Percentiles rank a stretch among this genome's conserved stretches.
These are phyloP conservation scores for Eufriesea mexicana DNA, from an alignment of 1,140 invertebrate species.

Conservation along the genomic window DNA sequence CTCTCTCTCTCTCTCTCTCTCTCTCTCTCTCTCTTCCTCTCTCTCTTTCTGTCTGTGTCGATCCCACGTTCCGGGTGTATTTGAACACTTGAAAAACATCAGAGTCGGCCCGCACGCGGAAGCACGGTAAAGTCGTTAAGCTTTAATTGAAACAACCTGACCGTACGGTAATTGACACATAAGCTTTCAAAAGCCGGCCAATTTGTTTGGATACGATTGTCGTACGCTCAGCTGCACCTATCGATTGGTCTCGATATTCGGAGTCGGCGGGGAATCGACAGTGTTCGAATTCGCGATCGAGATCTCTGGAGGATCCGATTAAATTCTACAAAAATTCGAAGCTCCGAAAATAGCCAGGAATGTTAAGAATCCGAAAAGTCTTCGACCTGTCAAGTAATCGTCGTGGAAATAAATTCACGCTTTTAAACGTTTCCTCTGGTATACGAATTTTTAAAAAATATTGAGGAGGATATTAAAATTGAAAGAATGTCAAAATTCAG, in stretches of 20 bases:
- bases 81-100: constrained; percentile 36
- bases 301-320: not conserved
- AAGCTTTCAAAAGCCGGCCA: constrained; percentile 56
- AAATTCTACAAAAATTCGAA: not conserved
- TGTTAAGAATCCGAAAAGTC: too few relatives aligned
- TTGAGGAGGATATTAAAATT: too few relatives aligned
- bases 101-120: constrained; percentile 23
- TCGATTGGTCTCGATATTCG: constrained; percentile 51
- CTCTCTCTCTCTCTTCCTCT: not conserved
- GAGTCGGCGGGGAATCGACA: constrained; percentile 20
- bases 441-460: too few relatives aligned
- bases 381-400: too few relatives aligned
- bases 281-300: constrained; percentile 33
- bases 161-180: constrained; percentile 58
- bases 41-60: not conserved
- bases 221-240: constrained; percentile 53
- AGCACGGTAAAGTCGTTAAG: constrained; percentile 51
- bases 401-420: too few relatives aligned
- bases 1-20: not conserved
- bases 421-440: too few relatives aligned
- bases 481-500: too few relatives aligned
- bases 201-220: constrained; percentile 62
- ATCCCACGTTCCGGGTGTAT: not conserved
- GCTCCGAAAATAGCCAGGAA: not conserved
- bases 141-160: constrained; percentile 55